A percentile compares a stretch with the other conserved stretches of the same genome.
Evolutionary conservation across 2,888 invertebrate species (phyloP).

Genomic region (Liodrosophila aerea): DNA sequence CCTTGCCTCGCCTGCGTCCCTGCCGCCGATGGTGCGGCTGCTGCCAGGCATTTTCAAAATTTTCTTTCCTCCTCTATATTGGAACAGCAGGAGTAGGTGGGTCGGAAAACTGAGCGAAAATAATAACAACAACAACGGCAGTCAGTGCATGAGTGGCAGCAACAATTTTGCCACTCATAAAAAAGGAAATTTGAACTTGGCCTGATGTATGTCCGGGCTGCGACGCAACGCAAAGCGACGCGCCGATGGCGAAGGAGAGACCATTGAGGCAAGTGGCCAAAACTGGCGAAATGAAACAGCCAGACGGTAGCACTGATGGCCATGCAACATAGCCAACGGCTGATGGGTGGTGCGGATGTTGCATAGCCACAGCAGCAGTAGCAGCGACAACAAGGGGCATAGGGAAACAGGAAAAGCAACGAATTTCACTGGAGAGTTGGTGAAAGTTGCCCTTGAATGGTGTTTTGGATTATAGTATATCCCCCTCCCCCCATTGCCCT

Average conservation of each 20-base stretch:
- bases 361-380: constrained; percentile 13
- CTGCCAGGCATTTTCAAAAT: constrained; percentile 69
- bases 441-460: constrained; percentile 79
- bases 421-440: constrained; percentile 63
- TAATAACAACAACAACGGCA: constrained; percentile 52
- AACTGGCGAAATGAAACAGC: constrained; percentile 64
- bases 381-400: constrained; percentile 8
- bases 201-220: constrained; percentile 76
- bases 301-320: too few species aligned
- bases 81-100: too few species aligned
- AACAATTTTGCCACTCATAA: constrained; percentile 74
- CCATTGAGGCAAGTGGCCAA: constrained; percentile 67
- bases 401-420: constrained; percentile 32
- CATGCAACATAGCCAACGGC: too few species aligned
- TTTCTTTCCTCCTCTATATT: too few species aligned
- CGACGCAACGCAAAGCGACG: constrained; percentile 54
- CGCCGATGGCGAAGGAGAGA: too few species aligned
- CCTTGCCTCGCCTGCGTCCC: constrained; percentile 63
- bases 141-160: constrained; percentile 46
- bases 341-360: constrained; percentile 24
- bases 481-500: too few species aligned
- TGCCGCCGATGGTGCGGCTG: constrained; percentile 36
- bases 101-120: constrained; percentile 46
- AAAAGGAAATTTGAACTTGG: constrained; percentile 79
- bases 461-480: constrained; percentile 64